Evolutionary conservation across 2,888 invertebrate genomes (phyloP).

Genomic region (Mongoloraphidia duomilia): DNA sequence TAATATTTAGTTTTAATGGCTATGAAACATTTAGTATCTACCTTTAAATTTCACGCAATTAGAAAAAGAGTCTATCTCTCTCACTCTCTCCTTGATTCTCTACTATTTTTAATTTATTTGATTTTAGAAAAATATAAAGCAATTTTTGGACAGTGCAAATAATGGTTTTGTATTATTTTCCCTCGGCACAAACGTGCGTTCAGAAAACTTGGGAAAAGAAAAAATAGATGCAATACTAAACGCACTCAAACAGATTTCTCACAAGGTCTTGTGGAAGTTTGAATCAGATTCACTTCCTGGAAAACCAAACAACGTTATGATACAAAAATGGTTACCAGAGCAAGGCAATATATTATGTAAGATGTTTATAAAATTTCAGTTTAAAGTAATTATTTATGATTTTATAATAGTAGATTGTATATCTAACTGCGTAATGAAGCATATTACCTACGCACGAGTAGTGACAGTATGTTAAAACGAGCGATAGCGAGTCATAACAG

Average conservation of each 20-base stretch:
- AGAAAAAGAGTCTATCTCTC: too few relatives aligned
- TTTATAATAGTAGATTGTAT: too few relatives aligned
- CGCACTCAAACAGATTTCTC: slow-evolving; percentile 23
- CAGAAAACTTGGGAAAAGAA: slow-evolving; percentile 16
- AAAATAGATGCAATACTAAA: slow-evolving; percentile 17
- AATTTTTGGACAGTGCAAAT: slow-evolving; percentile 19
- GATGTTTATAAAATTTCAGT: not conserved
- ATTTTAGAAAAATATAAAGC: slow-evolving; percentile 11
- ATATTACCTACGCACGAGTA: too few relatives aligned
- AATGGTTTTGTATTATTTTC: slow-evolving; percentile 25
- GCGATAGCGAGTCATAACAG: too few relatives aligned
- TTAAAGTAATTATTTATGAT: not conserved
- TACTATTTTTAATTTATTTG: too few relatives aligned
- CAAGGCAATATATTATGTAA: slow-evolving; percentile 26
- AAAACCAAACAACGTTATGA: slow-evolving; percentile 23
- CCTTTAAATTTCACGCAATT: too few relatives aligned
- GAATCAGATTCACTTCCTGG: slow-evolving; percentile 18
- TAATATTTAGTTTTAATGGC: too few relatives aligned
- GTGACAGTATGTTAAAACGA: too few relatives aligned
- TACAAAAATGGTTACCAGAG: slow-evolving; percentile 23
- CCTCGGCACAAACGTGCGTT: slow-evolving; percentile 23
- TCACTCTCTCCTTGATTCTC: too few relatives aligned
- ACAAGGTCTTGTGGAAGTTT: slow-evolving; percentile 25
- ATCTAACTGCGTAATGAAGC: too few relatives aligned
- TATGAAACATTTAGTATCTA: too few relatives aligned